Evolutionary conservation across 2,888 invertebrate genomes (phyloP).

Genomic region (Caenorhabditis sinica): DNA sequence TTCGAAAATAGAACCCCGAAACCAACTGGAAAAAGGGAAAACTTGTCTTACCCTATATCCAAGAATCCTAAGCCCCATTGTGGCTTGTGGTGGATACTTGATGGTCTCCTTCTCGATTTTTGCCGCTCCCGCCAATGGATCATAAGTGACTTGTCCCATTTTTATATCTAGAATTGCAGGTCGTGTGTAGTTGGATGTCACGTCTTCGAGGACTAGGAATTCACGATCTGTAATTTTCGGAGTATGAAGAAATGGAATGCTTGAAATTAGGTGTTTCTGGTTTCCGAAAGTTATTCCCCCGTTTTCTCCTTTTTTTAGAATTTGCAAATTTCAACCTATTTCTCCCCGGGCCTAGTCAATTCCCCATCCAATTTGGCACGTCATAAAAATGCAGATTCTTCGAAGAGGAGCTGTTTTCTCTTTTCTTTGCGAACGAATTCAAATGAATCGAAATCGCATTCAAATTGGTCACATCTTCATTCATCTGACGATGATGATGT

Average conservation of each 20-base stretch:
- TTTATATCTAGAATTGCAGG: constrained; percentile 76
- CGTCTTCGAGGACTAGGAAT: constrained; percentile 79
- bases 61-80: constrained; percentile 80
- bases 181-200: constrained; percentile 69
- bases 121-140: constrained; percentile 77
- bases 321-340: not conserved
- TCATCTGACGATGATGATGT: constrained; percentile 2
- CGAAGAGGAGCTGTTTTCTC: constrained; percentile 35
- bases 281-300: not conserved
- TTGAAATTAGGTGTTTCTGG: not conserved
- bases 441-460: constrained; percentile 20
- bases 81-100: constrained; percentile 79
- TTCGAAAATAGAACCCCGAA: too few relatives aligned
- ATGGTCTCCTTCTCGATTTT: constrained; percentile 75
- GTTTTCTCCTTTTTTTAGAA: not conserved
- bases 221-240: constrained; percentile 71
- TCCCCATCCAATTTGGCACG: constrained; percentile 64
- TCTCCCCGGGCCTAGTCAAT: constrained; percentile 29
- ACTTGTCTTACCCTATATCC: constrained; percentile 81
- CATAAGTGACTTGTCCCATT: constrained; percentile 80
- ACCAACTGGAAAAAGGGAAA: too few relatives aligned
- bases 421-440: constrained; percentile 34
- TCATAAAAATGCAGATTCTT: constrained; percentile 58
- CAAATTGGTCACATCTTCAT: constrained; percentile 48
- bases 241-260: not conserved